Evolutionary conservation across 2,113 vertebrate genomes (phyloP).

Genomic region (Coracopsis vasa): DNA sequence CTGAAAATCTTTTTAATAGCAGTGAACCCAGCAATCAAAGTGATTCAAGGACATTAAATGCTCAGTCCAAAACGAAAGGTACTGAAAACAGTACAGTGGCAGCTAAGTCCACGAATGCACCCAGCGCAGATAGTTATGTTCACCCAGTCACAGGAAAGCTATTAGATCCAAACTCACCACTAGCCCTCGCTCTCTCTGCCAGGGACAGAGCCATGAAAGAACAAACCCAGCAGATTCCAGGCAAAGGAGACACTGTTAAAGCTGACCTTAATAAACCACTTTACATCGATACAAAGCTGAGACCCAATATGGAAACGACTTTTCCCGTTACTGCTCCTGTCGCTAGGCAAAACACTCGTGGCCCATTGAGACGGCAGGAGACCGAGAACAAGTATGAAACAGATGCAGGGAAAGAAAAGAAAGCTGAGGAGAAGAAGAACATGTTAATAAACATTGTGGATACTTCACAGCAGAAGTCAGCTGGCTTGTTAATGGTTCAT

Average conservation of each 20-base stretch:
- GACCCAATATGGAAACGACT: conserved; percentile 82
- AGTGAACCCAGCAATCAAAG: conserved; percentile 75
- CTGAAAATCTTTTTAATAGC: conserved; percentile 84
- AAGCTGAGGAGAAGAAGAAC: conserved; percentile 86
- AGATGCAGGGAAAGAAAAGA: conserved; percentile 75
- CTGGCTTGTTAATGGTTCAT: conserved; percentile 95
- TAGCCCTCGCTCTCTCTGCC: conserved; percentile 91
- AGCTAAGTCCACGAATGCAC: conserved; percentile 69
- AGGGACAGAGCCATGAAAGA: conserved; percentile 93
- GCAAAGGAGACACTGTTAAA: conserved; percentile 85
- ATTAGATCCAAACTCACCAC: conserved; percentile 89
- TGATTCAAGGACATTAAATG: conserved; percentile 80
- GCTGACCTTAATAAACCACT: conserved; percentile 94
- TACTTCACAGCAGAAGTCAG: conserved; percentile 83
- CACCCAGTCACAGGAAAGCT: conserved; percentile 91
- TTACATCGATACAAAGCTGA: conserved; percentile 95
- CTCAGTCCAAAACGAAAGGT: conserved; percentile 79
- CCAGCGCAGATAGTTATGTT: conserved; percentile 83
- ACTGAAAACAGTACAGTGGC: conserved; percentile 75
- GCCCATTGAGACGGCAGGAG: conserved; percentile 83
- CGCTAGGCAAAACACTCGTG: conserved; percentile 76
- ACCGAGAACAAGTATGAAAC: conserved; percentile 88
- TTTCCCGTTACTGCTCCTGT: conserved; percentile 79
- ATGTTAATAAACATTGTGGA: conserved; percentile 82
- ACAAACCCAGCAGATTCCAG: conserved; percentile 82